These are phyloP conservation scores for Brachionichthys hirsutus DNA, from an alignment of 2,113 vertebrate genomes.

Conservation along the genomic window DNA sequence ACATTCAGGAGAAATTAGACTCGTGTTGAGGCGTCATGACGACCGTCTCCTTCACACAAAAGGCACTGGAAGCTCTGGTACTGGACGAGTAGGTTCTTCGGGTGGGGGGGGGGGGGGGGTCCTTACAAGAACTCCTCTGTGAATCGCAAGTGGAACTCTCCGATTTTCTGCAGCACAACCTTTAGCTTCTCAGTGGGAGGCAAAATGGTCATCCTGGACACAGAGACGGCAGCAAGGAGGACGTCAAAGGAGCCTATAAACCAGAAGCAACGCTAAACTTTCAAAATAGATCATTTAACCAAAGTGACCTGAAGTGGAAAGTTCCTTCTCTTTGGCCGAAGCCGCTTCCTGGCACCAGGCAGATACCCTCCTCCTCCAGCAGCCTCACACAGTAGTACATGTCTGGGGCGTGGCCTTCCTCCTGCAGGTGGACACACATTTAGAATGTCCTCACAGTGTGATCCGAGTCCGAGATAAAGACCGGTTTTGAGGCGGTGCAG, in stretches of 20 bases:
- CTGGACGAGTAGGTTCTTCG: background rate
- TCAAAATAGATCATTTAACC: background rate
- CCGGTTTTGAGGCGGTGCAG: background rate
- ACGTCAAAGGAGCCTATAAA: background rate
- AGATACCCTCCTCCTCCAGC: slow-evolving; percentile 92
- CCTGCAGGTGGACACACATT: slow-evolving; percentile 66
- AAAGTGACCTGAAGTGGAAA: slow-evolving; percentile 86
- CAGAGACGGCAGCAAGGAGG: background rate
- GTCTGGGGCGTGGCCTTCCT: slow-evolving; percentile 78
- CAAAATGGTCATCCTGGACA: slow-evolving; percentile 87
- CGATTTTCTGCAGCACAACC: slow-evolving; percentile 80
- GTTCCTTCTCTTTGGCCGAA: slow-evolving; percentile 91
- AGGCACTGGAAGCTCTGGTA: slow-evolving; percentile 44
- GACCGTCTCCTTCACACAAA: background rate
- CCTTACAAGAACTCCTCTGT: slow-evolving; percentile 79
- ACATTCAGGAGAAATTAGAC: background rate
- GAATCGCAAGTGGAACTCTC: slow-evolving; percentile 82
- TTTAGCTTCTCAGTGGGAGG: slow-evolving; percentile 84
- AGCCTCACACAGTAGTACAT: slow-evolving; percentile 90
- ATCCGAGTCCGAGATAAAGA: background rate
- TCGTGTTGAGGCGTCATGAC: background rate
- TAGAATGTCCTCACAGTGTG: background rate
- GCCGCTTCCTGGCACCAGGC: slow-evolving; percentile 90
- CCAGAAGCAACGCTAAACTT: background rate
- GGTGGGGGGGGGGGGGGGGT: background rate